Evolutionary conservation across 92 coral and sea anemone species (phyloP).

Genomic region (Nematostella vectensis): DNA sequence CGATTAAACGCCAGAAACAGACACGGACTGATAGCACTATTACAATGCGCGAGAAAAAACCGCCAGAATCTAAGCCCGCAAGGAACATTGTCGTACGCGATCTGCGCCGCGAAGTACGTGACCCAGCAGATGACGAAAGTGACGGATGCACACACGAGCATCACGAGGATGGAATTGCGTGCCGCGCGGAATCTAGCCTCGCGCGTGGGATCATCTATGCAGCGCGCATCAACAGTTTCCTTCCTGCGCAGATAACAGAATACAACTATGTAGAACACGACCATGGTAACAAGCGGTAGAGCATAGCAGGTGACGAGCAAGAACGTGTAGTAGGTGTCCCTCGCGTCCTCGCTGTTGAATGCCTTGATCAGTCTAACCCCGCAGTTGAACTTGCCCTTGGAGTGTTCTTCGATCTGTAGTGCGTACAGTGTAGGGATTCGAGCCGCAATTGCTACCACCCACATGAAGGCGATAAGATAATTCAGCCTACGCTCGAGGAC

Average conservation of each 20-base stretch:
- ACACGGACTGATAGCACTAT: slow-evolving; percentile 42
- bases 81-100: slow-evolving; percentile 22
- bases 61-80: slow-evolving; percentile 47
- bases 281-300: slow-evolving; percentile 27
- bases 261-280: slow-evolving; percentile 17
- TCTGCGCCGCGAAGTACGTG: slow-evolving; percentile 37
- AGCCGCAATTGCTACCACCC: slow-evolving; percentile 26
- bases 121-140: slow-evolving; percentile 42
- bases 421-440: slow-evolving; percentile 38
- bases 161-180: slow-evolving; percentile 18
- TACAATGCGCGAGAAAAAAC: slow-evolving; percentile 40
- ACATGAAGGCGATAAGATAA: slow-evolving; percentile 20
- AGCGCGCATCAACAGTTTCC: slow-evolving; percentile 1
- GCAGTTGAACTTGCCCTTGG: slow-evolving; percentile 1
- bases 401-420: neutral
- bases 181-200: slow-evolving; percentile 20
- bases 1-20: slow-evolving; percentile 30
- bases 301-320: slow-evolving; percentile 32
- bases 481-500: slow-evolving; percentile 13
- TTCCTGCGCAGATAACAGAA: slow-evolving; percentile 10
- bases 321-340: slow-evolving; percentile 29
- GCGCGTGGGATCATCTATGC: slow-evolving; percentile 1
- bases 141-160: slow-evolving; percentile 32
- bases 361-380: slow-evolving; percentile 8
- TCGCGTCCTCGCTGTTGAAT: slow-evolving; percentile 15